Evolutionary conservation across 2,797 vertebrate species (phyloP).

Genomic region (Salarias fasciatus): DNA sequence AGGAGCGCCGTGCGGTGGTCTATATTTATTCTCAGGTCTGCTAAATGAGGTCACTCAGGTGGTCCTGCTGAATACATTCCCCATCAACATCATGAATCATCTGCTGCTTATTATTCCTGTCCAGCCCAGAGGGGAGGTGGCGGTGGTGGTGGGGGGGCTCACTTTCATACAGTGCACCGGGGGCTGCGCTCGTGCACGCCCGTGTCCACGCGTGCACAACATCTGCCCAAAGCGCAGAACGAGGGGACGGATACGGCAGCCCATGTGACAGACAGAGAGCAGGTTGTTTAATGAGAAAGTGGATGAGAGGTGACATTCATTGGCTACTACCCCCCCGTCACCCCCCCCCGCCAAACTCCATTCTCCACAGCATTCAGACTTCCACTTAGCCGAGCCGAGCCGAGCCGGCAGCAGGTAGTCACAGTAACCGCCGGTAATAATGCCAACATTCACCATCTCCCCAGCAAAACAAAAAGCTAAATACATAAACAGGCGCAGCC

Average conservation of each 20-base stretch:
- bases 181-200: conserved; percentile 9
- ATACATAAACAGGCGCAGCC: conserved; percentile 51
- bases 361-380: conserved; percentile 68
- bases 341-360: not conserved
- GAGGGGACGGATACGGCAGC: conserved; percentile 67
- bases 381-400: conserved; percentile 67
- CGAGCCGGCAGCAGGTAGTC: conserved; percentile 50
- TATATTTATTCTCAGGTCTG: conserved; percentile 83
- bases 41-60: conserved; percentile 85
- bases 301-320: conserved; percentile 84
- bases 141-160: conserved; percentile 17
- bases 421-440: conserved; percentile 64
- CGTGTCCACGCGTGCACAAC: conserved; percentile 19
- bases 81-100: conserved; percentile 83
- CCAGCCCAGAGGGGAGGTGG: conserved; percentile 50
- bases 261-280: conserved; percentile 78
- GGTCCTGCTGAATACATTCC: conserved; percentile 78
- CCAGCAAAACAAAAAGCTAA: conserved; percentile 27
- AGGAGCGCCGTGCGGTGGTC: conserved; percentile 53
- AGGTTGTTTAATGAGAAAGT: conserved; percentile 83
- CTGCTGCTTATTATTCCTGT: conserved; percentile 82
- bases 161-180: conserved; percentile 56
- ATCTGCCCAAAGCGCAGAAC: conserved; percentile 65
- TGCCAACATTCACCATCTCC: conserved; percentile 36
- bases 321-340: conserved; percentile 54